phyloP scores from a whole-genome alignment of 2,113 vertebrate genomes.

The Oncorhynchus clarkii region DNA sequence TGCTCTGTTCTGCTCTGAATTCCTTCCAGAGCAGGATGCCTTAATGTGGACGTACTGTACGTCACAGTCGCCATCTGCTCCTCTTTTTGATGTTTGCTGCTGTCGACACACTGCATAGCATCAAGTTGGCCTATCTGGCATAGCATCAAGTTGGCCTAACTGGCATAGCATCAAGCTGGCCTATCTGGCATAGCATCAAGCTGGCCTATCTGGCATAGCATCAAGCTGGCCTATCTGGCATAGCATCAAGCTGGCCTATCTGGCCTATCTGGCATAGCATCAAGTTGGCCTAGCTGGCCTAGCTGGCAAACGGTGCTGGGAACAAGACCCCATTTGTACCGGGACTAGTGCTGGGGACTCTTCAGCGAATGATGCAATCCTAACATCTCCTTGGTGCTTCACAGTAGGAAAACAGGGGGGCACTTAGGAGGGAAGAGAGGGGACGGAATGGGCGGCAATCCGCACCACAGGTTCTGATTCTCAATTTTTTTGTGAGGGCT shows the following conservation, averaged over 20 bases:
- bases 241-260: conserved; percentile 12
- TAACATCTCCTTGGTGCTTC: conserved; percentile 18
- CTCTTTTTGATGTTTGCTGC: conserved; percentile 35
- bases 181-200: conserved; percentile 10
- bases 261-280: not conserved
- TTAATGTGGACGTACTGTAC: not conserved
- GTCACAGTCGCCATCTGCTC: conserved; percentile 54
- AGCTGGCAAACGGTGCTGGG: not conserved
- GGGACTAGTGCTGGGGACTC: not conserved
- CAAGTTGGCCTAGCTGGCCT: not conserved
- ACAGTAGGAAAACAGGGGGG: conserved; percentile 19
- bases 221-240: not conserved
- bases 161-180: not conserved
- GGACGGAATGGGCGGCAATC: too few relatives aligned
- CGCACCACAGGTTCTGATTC: too few relatives aligned
- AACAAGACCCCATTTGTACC: not conserved
- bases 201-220: not conserved
- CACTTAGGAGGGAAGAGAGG: conserved; percentile 7
- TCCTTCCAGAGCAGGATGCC: conserved; percentile 34
- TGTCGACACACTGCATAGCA: conserved; percentile 35
- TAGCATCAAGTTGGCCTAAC: too few relatives aligned
- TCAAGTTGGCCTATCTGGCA: not conserved
- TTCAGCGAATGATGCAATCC: not conserved
- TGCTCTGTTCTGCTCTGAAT: conserved; percentile 10
- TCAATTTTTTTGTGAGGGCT: too few relatives aligned